Base-by-base conservation (phyloP, 1,140 invertebrate species). In the Muscidifurax raptorellus region DNA sequence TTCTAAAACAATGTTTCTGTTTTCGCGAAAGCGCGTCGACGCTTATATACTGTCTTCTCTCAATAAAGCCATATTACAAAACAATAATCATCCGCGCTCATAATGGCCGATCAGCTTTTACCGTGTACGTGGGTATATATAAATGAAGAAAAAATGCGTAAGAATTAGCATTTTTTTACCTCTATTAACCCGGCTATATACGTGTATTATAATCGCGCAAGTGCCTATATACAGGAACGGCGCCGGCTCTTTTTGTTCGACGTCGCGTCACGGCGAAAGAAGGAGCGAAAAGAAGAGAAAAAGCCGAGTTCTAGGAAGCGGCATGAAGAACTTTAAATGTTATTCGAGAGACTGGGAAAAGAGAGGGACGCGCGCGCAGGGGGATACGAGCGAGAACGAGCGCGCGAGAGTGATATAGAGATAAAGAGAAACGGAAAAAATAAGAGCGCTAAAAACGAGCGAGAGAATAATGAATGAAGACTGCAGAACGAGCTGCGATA, bases 381-480 rank as follows among this genome's bases (percentile, higher is more conserved):
- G 82, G 75, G 80, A n/a, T n/a, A n/a, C n/a, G 59, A 78, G 36
- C 78, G 75, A 78, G 66, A 83, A 28, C 13, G 66, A 30, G 66
- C 3, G 64, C 4, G 5, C 15, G 52, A 59, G 52, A 59, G 47
- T 52, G 47, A 52, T 40, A 40, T 15, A 52, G 47, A 18, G 28
- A 71, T 30, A 81, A 59, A 72, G 79, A 81, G 67, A 81, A 81
- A 72, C 66, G 59, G 25, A 71, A 82, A 52, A 64, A 75, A 64
- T 82, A 75, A 82, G 40, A 82, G 47, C 30, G 18, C 74, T 64
- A 81, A 82, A 75, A 74, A 82, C 32, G 66, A 30, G 75, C 30
- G 72, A 83, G 52, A 52, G 82, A 83, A 83, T 83, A 83, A 83
- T 83, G 82, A 83, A 82, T 72, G 71, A 75, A 59, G 22, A 72